Base-by-base conservation (phyloP, 2,888 invertebrate species). In the Tetropium fuscum region DNA sequence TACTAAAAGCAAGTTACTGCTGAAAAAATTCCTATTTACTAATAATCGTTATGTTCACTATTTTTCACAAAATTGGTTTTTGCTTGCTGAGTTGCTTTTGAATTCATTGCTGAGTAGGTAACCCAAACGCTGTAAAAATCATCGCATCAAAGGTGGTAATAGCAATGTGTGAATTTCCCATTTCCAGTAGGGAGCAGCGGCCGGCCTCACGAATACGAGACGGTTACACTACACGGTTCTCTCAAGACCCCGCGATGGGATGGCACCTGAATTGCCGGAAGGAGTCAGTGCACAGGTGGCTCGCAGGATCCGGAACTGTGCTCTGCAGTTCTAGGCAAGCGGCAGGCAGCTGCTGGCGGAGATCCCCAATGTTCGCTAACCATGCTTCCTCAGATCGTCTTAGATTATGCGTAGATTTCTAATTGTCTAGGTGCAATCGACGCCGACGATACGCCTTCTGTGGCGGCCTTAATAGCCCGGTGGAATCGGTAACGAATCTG, bases 381-480 rank as follows among this genome's bases (percentile, higher is more conserved):
- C 79, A 78, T 78, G 75, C 76, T 78, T 79, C 79, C 79, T 79
- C 70, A 75, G 77, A 79, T 79, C 78, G 76, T 76, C 70, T 63
- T 72, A 77, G 78, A 78, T 78, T 75, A 63, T 70, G 66, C 68
- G 68, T 69, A 62, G 67, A 71, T 71, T 71, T 69, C 59, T 58
- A 60, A 62, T 65, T 60, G 58, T 62, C 58, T 32, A 19, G 25
- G 27, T 36, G 38, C 25, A 47, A 49, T 44, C 38, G n/a, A n/a
- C n/a, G n/a, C n/a, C n/a, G 54, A 38, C 38, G 44, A 34, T 48
- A 36, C 57, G 49, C 48, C 34, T 49, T 20, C 44, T 51, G 38
- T 13, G 19, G 44, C 43, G 32, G 16, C 11, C 20, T 13, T 48
- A 36, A 48, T 20, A 18, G 40, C 32, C n/a, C 32, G 3, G 32